These are phyloP conservation scores for Tyto alba DNA, from an alignment of 2,113 vertebrate genomes.

Conservation along the genomic window DNA sequence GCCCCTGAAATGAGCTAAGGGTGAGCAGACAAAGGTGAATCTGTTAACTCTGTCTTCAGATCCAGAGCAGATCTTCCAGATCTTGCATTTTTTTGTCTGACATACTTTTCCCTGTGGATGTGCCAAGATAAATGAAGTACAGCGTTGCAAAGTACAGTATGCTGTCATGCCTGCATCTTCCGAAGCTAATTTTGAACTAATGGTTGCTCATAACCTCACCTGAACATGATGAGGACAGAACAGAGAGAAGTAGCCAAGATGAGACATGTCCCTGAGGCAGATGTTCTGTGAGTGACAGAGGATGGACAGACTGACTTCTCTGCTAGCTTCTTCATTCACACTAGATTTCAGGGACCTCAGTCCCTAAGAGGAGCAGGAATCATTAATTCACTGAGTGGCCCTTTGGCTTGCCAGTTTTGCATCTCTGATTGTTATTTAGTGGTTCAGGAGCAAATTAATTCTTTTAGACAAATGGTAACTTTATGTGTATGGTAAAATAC, in stretches of 20 bases:
- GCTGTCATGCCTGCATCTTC: neutral
- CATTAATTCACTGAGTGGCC: neutral
- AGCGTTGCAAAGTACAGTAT: neutral
- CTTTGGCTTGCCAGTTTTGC: neutral
- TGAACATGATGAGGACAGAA: neutral
- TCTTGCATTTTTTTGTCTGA: neutral
- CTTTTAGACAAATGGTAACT: neutral
- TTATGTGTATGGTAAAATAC: neutral
- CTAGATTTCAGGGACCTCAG: neutral
- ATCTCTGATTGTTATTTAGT: neutral
- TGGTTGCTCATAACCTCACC: neutral
- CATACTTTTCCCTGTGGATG: neutral
- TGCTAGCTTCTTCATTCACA: neutral
- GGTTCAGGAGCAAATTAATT: neutral
- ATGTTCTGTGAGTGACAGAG: rapidly evolving
- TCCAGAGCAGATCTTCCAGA: neutral
- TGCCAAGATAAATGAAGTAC: neutral
- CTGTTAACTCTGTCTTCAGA: neutral
- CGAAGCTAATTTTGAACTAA: neutral
- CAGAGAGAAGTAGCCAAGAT: neutral
- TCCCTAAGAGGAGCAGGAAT: neutral
- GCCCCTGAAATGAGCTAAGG: neutral
- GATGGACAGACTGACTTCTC: neutral
- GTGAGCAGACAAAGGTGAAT: neutral
- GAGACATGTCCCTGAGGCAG: neutral